These are phyloP conservation scores for Lasioglossum villosulum DNA, from an alignment of 2,888 invertebrate genomes.

Conservation along the genomic window DNA sequence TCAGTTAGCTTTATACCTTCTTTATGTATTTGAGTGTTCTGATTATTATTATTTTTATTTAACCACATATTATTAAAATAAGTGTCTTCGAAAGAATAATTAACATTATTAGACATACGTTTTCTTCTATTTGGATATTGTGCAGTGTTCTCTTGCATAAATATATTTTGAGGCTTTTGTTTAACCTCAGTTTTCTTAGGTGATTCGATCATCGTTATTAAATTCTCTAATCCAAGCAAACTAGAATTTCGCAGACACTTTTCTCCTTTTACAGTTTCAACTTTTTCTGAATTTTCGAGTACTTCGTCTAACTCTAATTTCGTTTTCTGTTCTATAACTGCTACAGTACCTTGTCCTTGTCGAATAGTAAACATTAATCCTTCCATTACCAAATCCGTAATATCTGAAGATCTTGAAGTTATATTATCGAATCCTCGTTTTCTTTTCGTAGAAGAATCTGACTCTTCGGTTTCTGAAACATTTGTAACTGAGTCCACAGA, in stretches of 20 bases:
- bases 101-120: background rate
- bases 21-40: conserved; percentile 3
- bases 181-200: conserved; percentile 47
- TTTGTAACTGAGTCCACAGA: background rate
- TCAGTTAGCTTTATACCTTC: conserved; percentile 15
- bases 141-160: background rate
- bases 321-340: conserved; percentile 81
- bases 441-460: conserved; percentile 27
- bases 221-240: conserved; percentile 79
- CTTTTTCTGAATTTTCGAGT: conserved; percentile 82
- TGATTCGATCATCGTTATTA: conserved; percentile 81
- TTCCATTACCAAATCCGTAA: conserved; percentile 83
- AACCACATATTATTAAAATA: conserved; percentile 22
- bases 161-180: conserved; percentile 18
- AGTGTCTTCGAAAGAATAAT: conserved; percentile 3
- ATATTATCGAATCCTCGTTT: conserved; percentile 36
- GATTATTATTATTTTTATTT: background rate
- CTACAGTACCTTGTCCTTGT: conserved; percentile 79
- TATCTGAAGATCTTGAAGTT: conserved; percentile 77
- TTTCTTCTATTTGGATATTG: background rate
- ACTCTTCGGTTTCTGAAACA: conserved; percentile 29
- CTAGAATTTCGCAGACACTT: conserved; percentile 81
- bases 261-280: conserved; percentile 80
- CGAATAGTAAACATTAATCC: conserved; percentile 83
- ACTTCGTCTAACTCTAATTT: conserved; percentile 82